Evolutionary conservation across 2,113 vertebrate genomes (phyloP), one percentile per base, ranked within the genome.

Genomic region (Phrynosoma platyrhinos): DNA sequence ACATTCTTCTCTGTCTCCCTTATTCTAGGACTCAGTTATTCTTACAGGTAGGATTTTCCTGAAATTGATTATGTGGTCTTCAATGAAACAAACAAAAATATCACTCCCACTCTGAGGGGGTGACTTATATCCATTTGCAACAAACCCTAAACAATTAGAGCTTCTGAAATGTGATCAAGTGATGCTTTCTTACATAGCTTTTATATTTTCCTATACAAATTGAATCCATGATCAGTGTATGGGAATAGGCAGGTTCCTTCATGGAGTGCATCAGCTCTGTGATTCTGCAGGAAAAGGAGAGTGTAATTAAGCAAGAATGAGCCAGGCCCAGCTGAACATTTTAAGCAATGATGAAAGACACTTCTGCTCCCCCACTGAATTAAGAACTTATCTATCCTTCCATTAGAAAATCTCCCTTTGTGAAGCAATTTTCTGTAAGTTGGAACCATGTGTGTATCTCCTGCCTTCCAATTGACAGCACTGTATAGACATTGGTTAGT

Each of bases 331-430:
- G 83, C 42, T 66, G 42, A 75, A 82, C 58, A 27, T 69, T 82
- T 42, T 82, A 77, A 89, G 87, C 78, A 82, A 77, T 78, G 79
- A 86, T 16, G 62, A 69, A 78, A 47, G 72, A 32, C 18, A 53
- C n/a, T 30, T 6, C 21, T 14, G 10, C 20, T 86, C 68, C 72
- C 71, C 58, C 25, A 68, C 18, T 69, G 52, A 27, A 82, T 69
- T 82, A 86, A 76, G 71, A 85, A 82, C 14, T 30, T 76, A 68
- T 80, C 82, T 85, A 75, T 89, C 62, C 79, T 77, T 58, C 55
- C 84, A 86, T 58, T 82, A 69, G 64, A 75, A 89, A 75, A 32
- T n/a, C 42, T 89, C 42, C 69, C 83, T 68, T 66, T 85, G 40
- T 76, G 79, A 85, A 32, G 78, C 25, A 76, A 75, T 21, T 23